phyloP scores from a whole-genome alignment of 2,888 invertebrate species.

The Nemotelus pantherinus region DNA sequence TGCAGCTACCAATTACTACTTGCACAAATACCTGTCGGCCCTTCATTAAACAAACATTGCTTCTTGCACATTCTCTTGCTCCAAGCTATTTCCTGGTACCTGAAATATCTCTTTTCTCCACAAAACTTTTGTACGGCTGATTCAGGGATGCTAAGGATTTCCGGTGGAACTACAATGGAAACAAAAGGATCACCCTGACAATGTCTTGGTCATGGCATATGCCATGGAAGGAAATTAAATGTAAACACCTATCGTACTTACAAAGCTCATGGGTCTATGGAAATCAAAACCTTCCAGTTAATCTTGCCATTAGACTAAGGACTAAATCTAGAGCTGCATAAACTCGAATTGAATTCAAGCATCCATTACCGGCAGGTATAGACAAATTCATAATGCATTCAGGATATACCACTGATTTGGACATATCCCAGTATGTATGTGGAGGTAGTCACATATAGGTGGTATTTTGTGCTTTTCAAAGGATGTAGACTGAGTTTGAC shows the following conservation, averaged over 20 bases:
- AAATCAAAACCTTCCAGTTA: background rate
- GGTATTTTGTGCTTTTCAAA: background rate
- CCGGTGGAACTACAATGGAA: background rate
- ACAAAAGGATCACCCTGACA: background rate
- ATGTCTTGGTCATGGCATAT: slow-evolving; percentile 27
- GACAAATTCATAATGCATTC: background rate
- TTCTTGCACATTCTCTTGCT: background rate
- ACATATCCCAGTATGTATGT: too few species aligned
- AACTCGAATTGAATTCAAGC: slow-evolving; percentile 24
- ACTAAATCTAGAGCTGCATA: slow-evolving; percentile 1
- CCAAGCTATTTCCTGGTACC: too few species aligned
- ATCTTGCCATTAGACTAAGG: slow-evolving; percentile 1
- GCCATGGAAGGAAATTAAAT: slow-evolving; percentile 31
- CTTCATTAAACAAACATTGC: slow-evolving; percentile 1
- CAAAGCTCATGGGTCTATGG: background rate
- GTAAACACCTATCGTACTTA: slow-evolving; percentile 8
- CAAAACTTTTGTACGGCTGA: too few species aligned
- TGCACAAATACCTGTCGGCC: background rate
- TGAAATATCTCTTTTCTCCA: too few species aligned
- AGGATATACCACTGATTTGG: too few species aligned
- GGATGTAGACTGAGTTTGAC: background rate
- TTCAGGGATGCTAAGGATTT: too few species aligned
- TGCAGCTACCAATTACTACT: background rate
- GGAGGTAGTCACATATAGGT: too few species aligned
- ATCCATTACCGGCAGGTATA: slow-evolving; percentile 1